Evolutionary conservation across 1,140 invertebrate species (phyloP).

Genomic region (honey bee (Apis mellifera)): DNA sequence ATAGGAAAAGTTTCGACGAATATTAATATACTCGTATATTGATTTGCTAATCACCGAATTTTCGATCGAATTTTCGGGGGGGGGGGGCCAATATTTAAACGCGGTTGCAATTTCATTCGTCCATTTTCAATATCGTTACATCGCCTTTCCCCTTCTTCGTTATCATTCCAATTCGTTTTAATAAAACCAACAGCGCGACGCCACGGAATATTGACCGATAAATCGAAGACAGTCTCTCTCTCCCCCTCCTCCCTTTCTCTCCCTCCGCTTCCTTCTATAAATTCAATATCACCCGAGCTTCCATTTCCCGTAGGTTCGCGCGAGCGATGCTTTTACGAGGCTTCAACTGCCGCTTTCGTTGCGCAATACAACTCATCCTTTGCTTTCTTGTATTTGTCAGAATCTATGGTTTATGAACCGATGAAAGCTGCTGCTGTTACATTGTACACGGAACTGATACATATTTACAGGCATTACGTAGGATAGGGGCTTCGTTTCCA

Average conservation of each 20-base stretch:
- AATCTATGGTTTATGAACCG: not conserved
- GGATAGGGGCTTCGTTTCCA: not conserved
- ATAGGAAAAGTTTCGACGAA: not conserved
- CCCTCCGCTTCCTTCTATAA: not conserved
- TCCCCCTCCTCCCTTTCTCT: not conserved
- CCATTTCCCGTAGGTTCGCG: conserved; percentile 6
- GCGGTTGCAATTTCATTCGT: not conserved
- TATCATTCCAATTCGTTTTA: not conserved
- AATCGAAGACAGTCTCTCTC: not conserved
- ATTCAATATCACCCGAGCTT: conserved; percentile 16
- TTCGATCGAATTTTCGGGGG: not conserved
- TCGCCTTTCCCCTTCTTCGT: not conserved
- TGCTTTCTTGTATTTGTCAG: conserved; percentile 5
- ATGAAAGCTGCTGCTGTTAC: not conserved
- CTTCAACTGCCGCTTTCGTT: conserved; percentile 2
- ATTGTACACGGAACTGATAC: conserved; percentile 1
- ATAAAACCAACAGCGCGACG: not conserved
- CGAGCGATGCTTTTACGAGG: conserved; percentile 31
- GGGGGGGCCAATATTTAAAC: not conserved
- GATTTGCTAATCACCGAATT: not conserved
- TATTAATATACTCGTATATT: no score
- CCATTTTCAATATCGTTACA: no score
- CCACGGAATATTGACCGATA: not conserved
- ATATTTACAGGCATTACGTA: conserved; percentile 22
- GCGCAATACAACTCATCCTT: not conserved